Conservation (phyloP, 2,797 vertebrate genomes). For the Myioborus miniatus region DNA sequence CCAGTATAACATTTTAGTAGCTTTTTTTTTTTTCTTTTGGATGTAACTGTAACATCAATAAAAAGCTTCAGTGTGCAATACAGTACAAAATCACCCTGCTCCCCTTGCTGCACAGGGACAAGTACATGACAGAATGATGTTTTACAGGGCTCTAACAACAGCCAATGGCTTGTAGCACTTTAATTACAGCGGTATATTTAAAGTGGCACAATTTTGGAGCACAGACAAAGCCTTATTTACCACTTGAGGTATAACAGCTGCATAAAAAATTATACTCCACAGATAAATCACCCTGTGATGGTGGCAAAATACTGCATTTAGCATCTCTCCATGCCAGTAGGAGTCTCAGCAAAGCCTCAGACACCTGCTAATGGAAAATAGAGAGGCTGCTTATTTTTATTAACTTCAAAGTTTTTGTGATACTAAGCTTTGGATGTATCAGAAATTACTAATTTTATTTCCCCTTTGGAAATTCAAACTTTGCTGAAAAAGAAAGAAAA, state of each 20-base stretch:
- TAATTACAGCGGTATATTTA: slow-evolving; percentile 28
- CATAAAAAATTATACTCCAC: slow-evolving; percentile 20
- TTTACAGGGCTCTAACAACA: slow-evolving; percentile 30
- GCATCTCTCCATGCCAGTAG: neutral
- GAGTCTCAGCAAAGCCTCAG: neutral
- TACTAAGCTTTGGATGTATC: neutral
- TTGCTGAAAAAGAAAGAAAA: neutral
- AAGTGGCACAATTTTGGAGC: slow-evolving; percentile 12
- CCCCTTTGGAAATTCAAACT: neutral
- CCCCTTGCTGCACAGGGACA: neutral
- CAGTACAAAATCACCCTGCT: neutral
- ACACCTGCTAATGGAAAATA: neutral
- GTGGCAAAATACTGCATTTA: slow-evolving; percentile 24
- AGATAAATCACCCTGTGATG: neutral
- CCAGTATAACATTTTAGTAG: neutral
- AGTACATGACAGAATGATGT: neutral
- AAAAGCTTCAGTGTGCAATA: neutral
- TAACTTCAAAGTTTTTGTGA: neutral
- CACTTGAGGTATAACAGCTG: slow-evolving; percentile 15
- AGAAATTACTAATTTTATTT: neutral
- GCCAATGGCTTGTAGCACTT: slow-evolving; percentile 5
- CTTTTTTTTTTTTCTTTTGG: neutral
- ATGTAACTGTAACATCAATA: neutral
- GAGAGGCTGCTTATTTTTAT: neutral
- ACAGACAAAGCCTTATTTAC: slow-evolving; percentile 29